Evolutionary conservation across 2,113 vertebrate species (phyloP), one percentile per base, ranked within the genome.

Genomic region (Malurus cyaneus): DNA sequence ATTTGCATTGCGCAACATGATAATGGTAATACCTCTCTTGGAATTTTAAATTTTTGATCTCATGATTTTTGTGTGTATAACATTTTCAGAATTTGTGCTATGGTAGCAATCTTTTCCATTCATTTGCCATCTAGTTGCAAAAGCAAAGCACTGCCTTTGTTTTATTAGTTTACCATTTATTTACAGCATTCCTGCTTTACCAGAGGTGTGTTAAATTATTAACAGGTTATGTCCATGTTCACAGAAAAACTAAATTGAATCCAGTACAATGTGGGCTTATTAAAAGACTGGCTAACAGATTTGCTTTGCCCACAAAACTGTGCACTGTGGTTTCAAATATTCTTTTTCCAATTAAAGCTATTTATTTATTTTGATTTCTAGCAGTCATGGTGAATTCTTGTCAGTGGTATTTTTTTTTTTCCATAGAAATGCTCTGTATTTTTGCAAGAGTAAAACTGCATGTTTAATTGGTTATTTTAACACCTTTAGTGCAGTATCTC

Each of bases 381-480:
- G 64, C 49, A 72, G 86, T 90, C 88, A 70, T 16, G n/a, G 53
- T 78, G 39, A 86, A 80, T 95, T 90, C 74, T 96, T 88, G 42
- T 88, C 79, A 36, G 73, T 76, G 34, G 53, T 62, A 39, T 79
- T 93, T 93, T 93, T 79, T 93, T 93, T 93, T 94, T 92, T 71
- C 84, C 89, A 76, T 57, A 89, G 61, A 94, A 95, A 91, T 74
- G 49, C 39, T 78, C 79, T 71, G 60, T 96, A 80, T 95, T 96
- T 96, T 93, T 95, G 25, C 91, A 94, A 89, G 74, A 89, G 66
- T 80, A 80, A 82, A 92, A 39, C 60, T 86, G 23, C 69, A 29
- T 93, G 80, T 96, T 93, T 96, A 95, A 94, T 97, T 92, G 66
- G 85, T 95, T 96, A 82, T 95, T 96, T 93, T 94, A 96, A 95